Evolutionary conservation across 2,113 vertebrate species (phyloP).

Genomic region (Lasiurus cinereus): DNA sequence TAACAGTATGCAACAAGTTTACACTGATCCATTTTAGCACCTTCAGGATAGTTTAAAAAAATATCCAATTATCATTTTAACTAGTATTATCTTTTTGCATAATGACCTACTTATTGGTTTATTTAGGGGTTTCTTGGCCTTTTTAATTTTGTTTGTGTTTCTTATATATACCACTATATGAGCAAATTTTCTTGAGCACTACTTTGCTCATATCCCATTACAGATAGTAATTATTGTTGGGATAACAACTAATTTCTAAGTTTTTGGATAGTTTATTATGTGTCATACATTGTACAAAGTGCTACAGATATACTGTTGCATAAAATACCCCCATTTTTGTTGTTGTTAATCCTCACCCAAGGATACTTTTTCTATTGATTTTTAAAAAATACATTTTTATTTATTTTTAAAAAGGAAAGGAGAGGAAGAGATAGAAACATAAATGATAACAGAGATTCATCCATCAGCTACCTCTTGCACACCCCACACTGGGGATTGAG

Average conservation of each 20-base stretch:
- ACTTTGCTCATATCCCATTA: not conserved
- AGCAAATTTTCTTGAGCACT: slow-evolving; percentile 26
- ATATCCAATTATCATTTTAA: slow-evolving; percentile 10
- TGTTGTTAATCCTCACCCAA: too few species aligned
- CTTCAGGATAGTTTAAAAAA: not conserved
- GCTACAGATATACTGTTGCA: not conserved
- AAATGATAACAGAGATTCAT: too few species aligned
- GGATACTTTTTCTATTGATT: too few species aligned
- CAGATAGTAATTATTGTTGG: not conserved
- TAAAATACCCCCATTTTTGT: not conserved
- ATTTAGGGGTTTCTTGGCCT: slow-evolving; percentile 18
- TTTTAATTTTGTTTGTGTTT: slow-evolving; percentile 46
- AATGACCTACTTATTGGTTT: not conserved
- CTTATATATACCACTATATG: slow-evolving; percentile 19
- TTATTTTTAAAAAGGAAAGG: too few species aligned
- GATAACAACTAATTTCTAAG: slow-evolving; percentile 7
- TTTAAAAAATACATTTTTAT: too few species aligned
- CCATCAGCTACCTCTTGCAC: too few species aligned
- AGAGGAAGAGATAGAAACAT: too few species aligned
- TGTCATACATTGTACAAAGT: not conserved
- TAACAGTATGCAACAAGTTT: not conserved
- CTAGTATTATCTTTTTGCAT: slow-evolving; percentile 30
- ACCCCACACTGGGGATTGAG: too few species aligned
- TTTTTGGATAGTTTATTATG: slow-evolving; percentile 6
- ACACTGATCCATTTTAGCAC: not conserved